These are phyloP conservation scores for Coluber constrictor DNA, from an alignment of 2,797 vertebrate genomes.

Conservation along the genomic window DNA sequence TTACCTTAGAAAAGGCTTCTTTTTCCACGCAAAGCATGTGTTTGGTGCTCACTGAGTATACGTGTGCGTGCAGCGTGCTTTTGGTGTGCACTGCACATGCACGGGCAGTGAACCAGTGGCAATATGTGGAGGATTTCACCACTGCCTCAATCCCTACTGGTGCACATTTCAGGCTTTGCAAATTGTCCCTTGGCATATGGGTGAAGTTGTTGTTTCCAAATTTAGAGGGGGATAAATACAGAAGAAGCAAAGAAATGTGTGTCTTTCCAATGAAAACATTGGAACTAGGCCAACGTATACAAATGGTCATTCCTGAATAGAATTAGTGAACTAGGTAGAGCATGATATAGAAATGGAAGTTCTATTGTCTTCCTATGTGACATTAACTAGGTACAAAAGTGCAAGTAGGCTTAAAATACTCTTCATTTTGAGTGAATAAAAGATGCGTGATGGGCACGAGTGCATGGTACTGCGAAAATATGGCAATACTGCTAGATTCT, in stretches of 20 bases:
- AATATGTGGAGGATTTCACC: too few relatives aligned
- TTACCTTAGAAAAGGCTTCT: too few relatives aligned
- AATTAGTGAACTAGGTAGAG: neutral
- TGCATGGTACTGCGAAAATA: neutral
- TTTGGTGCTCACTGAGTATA: too few relatives aligned
- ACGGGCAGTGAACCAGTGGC: too few relatives aligned
- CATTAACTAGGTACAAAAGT: neutral
- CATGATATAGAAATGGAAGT: neutral
- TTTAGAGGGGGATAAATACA: neutral
- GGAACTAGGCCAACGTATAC: neutral
- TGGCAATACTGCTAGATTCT: neutral
- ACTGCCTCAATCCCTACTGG: neutral
- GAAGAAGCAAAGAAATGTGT: neutral
- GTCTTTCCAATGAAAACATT: neutral
- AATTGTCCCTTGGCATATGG: neutral
- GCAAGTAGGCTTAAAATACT: neutral
- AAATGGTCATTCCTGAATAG: neutral
- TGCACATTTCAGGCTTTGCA: neutral
- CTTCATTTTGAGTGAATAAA: neutral
- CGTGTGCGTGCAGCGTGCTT: too few relatives aligned
- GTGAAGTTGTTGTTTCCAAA: neutral
- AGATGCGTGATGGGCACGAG: neutral
- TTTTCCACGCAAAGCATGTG: too few relatives aligned
- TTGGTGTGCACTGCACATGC: too few relatives aligned
- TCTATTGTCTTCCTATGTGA: neutral